Percentiles rank a stretch among this genome's conserved stretches.
These are phyloP conservation scores for Cassiopea andromeda DNA, from an alignment of 30 jellyfish, hydroid and myxozoan species.

Conservation along the genomic window DNA sequence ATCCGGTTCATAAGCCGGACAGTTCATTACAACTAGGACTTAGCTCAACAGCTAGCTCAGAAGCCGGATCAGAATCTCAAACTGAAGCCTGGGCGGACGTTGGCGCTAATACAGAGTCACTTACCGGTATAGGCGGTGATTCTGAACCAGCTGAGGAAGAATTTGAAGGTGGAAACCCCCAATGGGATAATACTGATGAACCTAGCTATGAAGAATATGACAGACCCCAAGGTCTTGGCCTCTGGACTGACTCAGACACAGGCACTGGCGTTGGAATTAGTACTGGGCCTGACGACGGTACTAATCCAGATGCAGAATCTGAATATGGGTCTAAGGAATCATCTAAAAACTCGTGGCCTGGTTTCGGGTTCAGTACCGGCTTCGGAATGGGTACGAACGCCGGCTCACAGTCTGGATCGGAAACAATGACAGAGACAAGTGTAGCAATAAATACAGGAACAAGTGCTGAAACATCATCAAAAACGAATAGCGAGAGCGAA, in stretches of 20 bases:
- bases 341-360: background rate
- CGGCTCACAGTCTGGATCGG: constrained; percentile 26
- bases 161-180: background rate
- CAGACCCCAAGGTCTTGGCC: constrained; percentile 46
- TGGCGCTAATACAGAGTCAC: background rate
- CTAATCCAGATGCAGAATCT: constrained; percentile 16
- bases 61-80: constrained; percentile 1
- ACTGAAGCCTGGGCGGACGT: constrained; percentile 6
- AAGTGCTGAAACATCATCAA: constrained; percentile 2
- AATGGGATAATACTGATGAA: constrained; percentile 19
- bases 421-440: constrained; percentile 19
- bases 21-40: constrained; percentile 10
- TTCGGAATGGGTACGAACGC: constrained; percentile 35
- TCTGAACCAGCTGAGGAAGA: background rate
- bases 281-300: background rate
- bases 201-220: background rate
- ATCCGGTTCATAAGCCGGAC: background rate
- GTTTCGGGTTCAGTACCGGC: constrained; percentile 27
- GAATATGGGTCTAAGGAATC: background rate
- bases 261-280: constrained; percentile 6
- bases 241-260: constrained; percentile 18
- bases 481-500: constrained; percentile 4
- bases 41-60: constrained; percentile 18
- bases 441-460: background rate
- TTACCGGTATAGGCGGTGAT: constrained; percentile 11